Conservation (phyloP, 2,113 vertebrate genomes). For the Micromys minutus region DNA sequence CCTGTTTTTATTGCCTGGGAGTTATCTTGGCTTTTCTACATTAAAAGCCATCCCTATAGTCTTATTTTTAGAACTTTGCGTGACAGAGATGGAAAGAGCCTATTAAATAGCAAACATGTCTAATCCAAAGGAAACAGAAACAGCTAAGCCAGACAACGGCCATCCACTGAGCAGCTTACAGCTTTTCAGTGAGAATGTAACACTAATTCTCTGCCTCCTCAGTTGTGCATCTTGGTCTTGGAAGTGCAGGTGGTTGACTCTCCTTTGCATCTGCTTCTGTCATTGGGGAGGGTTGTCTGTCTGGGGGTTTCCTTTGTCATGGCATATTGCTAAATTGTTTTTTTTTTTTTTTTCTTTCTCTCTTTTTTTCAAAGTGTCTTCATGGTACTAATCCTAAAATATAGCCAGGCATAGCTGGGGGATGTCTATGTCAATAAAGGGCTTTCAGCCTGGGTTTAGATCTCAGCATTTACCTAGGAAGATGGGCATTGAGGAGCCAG, state of each 20-base stretch:
- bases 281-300: not conserved
- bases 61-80: conserved; percentile 54
- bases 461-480: not conserved
- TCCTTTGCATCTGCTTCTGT: not conserved
- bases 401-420: not conserved
- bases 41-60: conserved; percentile 11
- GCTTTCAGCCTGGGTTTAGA: not conserved
- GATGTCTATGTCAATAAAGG: not conserved
- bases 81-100: conserved; percentile 32
- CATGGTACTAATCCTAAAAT: not conserved
- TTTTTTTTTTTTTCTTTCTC: too few species aligned
- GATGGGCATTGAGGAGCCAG: not conserved
- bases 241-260: not conserved
- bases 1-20: conserved; percentile 63
- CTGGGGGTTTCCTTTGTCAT: not conserved
- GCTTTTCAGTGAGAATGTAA: not conserved
- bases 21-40: conserved; percentile 46
- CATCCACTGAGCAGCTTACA: not conserved
- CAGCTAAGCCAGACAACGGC: not conserved
- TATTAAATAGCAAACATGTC: conserved; percentile 21
- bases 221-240: not conserved
- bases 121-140: conserved; percentile 29
- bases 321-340: not conserved
- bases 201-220: not conserved
- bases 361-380: conserved; percentile 31